Conservation (phyloP, 1,140 invertebrate species). For the Drosophila kikkawai region DNA sequence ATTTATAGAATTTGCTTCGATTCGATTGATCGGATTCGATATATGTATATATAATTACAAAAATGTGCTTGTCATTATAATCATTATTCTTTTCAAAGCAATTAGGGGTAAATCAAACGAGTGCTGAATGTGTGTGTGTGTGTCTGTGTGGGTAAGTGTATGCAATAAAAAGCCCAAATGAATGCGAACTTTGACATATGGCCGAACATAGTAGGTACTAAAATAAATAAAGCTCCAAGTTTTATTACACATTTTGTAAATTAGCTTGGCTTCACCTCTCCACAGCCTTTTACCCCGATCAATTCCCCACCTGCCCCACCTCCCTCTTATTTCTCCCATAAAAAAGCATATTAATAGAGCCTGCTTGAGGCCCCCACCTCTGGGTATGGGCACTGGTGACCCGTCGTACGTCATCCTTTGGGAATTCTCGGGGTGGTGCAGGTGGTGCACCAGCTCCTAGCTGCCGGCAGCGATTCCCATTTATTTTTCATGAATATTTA, state of each 20-base stretch:
- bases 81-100: constrained; percentile 28
- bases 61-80: constrained; percentile 56
- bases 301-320: neutral
- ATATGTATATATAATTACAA: constrained; percentile 71
- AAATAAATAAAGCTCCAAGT: constrained; percentile 45
- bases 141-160: neutral
- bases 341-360: constrained; percentile 66
- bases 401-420: constrained; percentile 67
- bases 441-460: constrained; percentile 3
- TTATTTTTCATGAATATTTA: constrained; percentile 81
- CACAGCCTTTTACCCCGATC: constrained; percentile 15
- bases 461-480: constrained; percentile 49
- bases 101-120: constrained; percentile 38
- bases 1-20: constrained; percentile 53
- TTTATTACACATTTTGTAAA: constrained; percentile 71
- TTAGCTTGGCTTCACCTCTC: constrained; percentile 48
- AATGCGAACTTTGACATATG: constrained; percentile 49
- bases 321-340: constrained; percentile 17
- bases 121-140: constrained; percentile 4
- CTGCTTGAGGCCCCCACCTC: constrained; percentile 5
- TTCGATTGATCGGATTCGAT: constrained; percentile 60
- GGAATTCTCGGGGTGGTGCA: constrained; percentile 39
- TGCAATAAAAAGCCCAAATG: constrained; percentile 43
- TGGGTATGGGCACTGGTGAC: constrained; percentile 7
- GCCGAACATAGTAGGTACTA: constrained; percentile 30